Evolutionary conservation across 1,140 invertebrate genomes (phyloP), one percentile per base, ranked within the genome.

Genomic region (Archivesica marissinica): DNA sequence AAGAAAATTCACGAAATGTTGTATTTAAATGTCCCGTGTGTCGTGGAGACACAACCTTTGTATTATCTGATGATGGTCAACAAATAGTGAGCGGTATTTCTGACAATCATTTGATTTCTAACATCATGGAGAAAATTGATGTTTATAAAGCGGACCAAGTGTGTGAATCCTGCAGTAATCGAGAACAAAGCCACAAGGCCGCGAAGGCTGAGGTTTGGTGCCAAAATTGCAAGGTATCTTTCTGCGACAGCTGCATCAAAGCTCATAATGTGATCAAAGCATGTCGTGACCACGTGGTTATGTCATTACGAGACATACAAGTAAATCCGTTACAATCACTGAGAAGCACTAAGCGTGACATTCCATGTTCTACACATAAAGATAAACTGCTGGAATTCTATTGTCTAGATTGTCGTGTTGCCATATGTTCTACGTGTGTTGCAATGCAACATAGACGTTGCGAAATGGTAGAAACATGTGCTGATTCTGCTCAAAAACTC

Each of bases 1-100:
- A 61, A 13, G 39, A 77, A 39, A 70, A 64, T 38, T 59, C n/a
- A 50, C 23, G 28, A 38, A 56, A 33, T 28, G 59, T 59, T 25
- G 68, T 70, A 41, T 93, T 96, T 15, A 77, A 85, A 20, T 91
- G 90, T 44, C 89, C 90, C 4, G 79, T 88, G 0, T 91, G 90
- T 56, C 50, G 81, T 30, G 70, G 82, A 0, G 88, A 89, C 33
- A 80, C 56, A 75, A 74, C 52, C 54, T 86, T 76, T 86, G 84
- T 17, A 28, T n/a, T 74, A 56, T 77, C 77, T 41, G 86, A 79
- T 17, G 81, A 88, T 41, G 50, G 79, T 9, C 38, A 80, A 23
- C 82, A 89, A 80, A 89, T 89, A 75, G 82, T 85, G 23, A 87
- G 87, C 13, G 82, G 87, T 15, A 90, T 89, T 74, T 88, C 90